Evolutionary conservation across 2,888 invertebrate species (phyloP).

Genomic region (Eledone cirrhosa): DNA sequence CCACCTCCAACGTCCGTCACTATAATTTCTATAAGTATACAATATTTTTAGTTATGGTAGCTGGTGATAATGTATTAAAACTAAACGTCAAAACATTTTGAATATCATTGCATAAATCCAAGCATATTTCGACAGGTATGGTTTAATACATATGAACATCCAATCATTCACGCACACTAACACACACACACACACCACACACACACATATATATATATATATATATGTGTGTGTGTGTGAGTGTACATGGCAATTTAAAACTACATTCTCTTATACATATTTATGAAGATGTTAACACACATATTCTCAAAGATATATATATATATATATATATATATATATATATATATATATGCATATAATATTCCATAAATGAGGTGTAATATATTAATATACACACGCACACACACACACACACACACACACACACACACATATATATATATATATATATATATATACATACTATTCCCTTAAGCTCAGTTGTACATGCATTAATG

Average conservation of each 20-base stretch:
- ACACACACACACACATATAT: background rate
- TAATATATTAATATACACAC: background rate
- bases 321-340: background rate
- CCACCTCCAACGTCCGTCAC: no score
- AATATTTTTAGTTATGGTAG: no score
- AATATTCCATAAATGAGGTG: background rate
- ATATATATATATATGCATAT: background rate
- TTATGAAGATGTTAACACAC: background rate
- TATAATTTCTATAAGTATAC: no score
- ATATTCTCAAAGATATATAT: background rate
- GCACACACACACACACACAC: background rate
- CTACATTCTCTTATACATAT: background rate
- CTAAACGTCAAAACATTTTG: no score
- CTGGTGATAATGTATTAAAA: no score
- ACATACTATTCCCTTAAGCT: no score
- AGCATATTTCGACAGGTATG: no score
- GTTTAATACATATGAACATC: no score
- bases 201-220: background rate
- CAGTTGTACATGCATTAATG: no score
- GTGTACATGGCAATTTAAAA: background rate
- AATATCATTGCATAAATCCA: no score
- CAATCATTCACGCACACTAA: no score
- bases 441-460: slow-evolving; percentile 11
- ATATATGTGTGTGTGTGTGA: background rate
- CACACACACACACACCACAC: background rate